Base-by-base conservation (phyloP, 2,797 vertebrate species). In the Silurus lanzhouensis region DNA sequence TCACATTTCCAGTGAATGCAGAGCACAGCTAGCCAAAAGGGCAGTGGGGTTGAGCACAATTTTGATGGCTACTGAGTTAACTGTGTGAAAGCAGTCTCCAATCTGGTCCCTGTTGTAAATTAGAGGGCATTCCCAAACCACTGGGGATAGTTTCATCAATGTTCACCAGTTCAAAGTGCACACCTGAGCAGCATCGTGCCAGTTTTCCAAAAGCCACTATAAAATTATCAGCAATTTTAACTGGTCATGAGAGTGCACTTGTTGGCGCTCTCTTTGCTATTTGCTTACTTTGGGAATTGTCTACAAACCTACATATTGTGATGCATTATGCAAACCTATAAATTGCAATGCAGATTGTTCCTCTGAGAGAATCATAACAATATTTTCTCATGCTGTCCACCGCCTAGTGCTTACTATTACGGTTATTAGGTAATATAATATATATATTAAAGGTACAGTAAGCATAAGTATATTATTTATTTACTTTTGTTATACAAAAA, bases 81-180 rank as follows among this genome's bases (percentile, higher is more conserved):
- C 83, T 19, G 63, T 70, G 63, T 85, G 25, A 57, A 5, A 52
- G n/a, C 58, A 60, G 79, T 60, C 38, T 57, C 63, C n/a, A 6
- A 52, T 67, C 77, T 84, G 55, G 67, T 78, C 85, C 58, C 66
- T 85, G 58, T 58, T 84, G 67, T 79, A 79, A 88, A 83, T 46
- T 84, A 74, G 58, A 87, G 83, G 72, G 85, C 8, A 83, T 48
- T 25, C 70, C 48, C 70, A 55, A 63, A 44, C 60, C 61, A 83
- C 31, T 82, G 71, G 12, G 48, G 20, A 19, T 68, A 68, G 10
- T 70, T 84, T 84, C 66, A 77, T 58, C 25, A 77, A 13, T 52
- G 6, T 58, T 58, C 6, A 6, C 19, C 25, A 15, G 12, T 75
- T 55, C 55, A 77, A 14, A 60, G 55, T 38, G n/a, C 25, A 76